Evolutionary conservation across 2,888 invertebrate species (phyloP), one percentile per base, ranked within the genome.

Genomic region (Chaetogeoica ovagalla): DNA sequence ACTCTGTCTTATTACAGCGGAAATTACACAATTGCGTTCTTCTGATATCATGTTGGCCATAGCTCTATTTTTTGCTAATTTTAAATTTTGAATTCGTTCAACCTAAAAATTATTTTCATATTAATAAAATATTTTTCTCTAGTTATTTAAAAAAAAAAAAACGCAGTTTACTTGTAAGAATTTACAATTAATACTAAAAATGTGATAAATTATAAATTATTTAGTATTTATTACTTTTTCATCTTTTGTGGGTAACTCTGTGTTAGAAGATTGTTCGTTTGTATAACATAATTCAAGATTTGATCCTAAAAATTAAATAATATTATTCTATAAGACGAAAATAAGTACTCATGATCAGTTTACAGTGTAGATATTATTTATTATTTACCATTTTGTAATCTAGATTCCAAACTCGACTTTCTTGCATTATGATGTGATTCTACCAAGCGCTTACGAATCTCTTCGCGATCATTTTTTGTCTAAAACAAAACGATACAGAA

Each of bases 201-300:
- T 71, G 68, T 23, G n/a, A 55, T 55, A 43, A 43, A 9, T 30
- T 30, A 30, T 69, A 19, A 21, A 52, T 75, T 52, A 59, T 23
- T 76, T 68, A 68, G 59, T 17, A 66, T 60, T 59, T 39, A 68
- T 77, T 19, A 79, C 19, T 11, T 79, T 69, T 3, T 48, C 62
- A 19, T 79, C 62, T 43, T 70, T 79, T 55, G 39, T 23, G 23
- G 70, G 62, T 55, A 63, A 70, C 83, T 89, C 89, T 83, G 92
- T 84, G 91, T 92, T 86, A 74, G 93, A 94, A 82, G 92, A 92
- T 81, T 93, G 93, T 87, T 97, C 96, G 87, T 96, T 96, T 94
- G 96, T 94, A 87, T 96, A 96, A 89, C 96, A 96, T 85, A 97
- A 95, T 89, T 96, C 96, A 74, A 96, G 91, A 88, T 95, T 96